Evolutionary conservation across 2,797 vertebrate genomes (phyloP), one percentile per base, ranked within the genome.

Genomic region (Ceryle rudis): DNA sequence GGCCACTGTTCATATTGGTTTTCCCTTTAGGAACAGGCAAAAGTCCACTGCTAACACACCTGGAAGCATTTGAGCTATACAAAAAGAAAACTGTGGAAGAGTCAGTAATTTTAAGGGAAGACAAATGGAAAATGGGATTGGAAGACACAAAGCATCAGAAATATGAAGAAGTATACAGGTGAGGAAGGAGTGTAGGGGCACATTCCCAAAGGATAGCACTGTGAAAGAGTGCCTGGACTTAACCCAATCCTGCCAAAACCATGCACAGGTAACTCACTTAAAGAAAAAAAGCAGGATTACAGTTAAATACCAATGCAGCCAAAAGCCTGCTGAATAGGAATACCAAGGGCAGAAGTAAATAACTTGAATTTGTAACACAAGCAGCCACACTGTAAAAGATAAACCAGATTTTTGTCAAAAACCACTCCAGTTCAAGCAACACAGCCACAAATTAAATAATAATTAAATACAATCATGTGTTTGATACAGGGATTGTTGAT

Each of bases 181-280:
- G 47, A 74, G 62, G 33, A 28, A 33, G 60, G 46, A 81, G 6
- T 0, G 3, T 35, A 44, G 1, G 12, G 42, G 31, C 21, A 49
- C 0, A 0, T 39, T 77, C 35, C 61, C 0, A 3, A 69, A 33
- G 14, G 49, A 83, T 12, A 11, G 23, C 26, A 51, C 6, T 0
- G 62, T 35, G 52, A 62, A 2, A 0, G 23, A 57, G 22, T 8
- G 14, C n/a, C 65, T 33, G 19, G 19, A 58, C 52, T 35, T 77
- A 91, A 91, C 39, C 25, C 26, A 51, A 42, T 33, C 47, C 42
- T 58, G 70, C 22, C 70, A 81, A 70, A 74, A 57, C 11, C 15
- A 54, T 0, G 0, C 5, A 20, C 1, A 8, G 41, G 42, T 46
- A 57, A 57, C 28, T 18, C 2, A 4, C 46, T 37, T 10, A 82